Base-by-base conservation (phyloP, 1,140 invertebrate genomes). In the Drosophila suzukii region DNA sequence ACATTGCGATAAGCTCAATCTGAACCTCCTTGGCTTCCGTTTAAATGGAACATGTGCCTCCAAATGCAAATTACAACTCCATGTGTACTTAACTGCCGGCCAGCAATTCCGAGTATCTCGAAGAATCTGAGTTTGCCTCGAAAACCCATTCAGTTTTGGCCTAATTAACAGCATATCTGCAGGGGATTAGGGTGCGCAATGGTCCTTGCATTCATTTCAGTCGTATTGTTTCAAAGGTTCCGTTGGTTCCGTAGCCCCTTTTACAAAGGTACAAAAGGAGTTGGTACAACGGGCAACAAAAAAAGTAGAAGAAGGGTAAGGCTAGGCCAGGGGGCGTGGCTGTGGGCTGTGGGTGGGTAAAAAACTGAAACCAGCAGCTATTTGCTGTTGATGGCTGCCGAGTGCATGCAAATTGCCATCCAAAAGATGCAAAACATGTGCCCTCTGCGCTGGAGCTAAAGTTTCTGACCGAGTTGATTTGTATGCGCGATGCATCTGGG, bases 331-430 rank as follows among this genome's bases (percentile, higher is more conserved):
- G n/a, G 20, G 65, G 44, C 30, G 43, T 44, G 39, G 3, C 36
- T 15, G 13, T 12, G 20, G 61, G 41, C 5, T 51, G 10, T 27
- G 46, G 15, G 43, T 1, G 2, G 11, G 38, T 24, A 61, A 59
- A 61, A 60, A 75, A 68, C 34, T 30, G 61, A 61, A 78, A 63
- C 54, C 78, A 81, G 83, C 75, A 86, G 81, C 83, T 88, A 86
- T 88, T 88, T 89, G 83, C 84, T 77, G 83, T 88, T 88, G 83
- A 89, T 89, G 83, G 84, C 63, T 88, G 83, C 74, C 84, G 83
- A 89, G 83, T 88, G 84, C 83, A 88, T 88, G 83, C 79, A 88
- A 88, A 88, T 88, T 88, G 84, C 83, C 76, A 83, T 80, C 84
- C 72, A 89, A 83, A 82, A 88, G 83, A 88, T 88, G 83, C 72